Conservation (phyloP, 2,113 vertebrate genomes). For the Salvelinus namaycush region DNA sequence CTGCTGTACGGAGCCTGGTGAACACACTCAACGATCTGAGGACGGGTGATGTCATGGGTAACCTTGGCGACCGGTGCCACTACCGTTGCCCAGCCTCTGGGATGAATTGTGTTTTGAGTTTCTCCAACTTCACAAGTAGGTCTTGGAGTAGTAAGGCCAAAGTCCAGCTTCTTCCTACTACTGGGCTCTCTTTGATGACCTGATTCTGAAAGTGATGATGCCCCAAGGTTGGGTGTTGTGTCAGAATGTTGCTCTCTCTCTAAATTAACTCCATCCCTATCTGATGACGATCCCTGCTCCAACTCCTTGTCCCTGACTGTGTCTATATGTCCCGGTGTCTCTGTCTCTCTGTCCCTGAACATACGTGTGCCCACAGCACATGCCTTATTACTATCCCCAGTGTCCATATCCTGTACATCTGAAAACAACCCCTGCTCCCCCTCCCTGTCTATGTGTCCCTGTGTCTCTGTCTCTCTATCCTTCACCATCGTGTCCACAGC, state of each 20-base stretch:
- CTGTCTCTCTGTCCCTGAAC: no score
- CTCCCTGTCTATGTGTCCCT: slow-evolving; percentile 1
- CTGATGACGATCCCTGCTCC: no score
- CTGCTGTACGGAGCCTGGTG: slow-evolving; percentile 47
- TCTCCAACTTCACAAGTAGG: not conserved
- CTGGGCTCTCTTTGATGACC: not conserved
- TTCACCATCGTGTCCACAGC: slow-evolving; percentile 4
- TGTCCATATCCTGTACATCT: slow-evolving; percentile 12
- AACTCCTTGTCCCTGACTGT: no score
- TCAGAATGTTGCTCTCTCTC: no score
- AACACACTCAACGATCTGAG: slow-evolving; percentile 56
- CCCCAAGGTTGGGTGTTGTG: no score
- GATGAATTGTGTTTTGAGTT: not conserved
- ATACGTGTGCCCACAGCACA: no score
- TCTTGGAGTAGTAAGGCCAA: not conserved
- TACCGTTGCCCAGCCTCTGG: not conserved
- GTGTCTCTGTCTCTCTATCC: not conserved
- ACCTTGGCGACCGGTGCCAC: slow-evolving; percentile 40
- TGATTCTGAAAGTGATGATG: not conserved
- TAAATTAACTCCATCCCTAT: no score
- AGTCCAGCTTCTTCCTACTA: not conserved
- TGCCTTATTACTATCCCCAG: no score
- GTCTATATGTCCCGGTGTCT: no score
- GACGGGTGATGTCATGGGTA: slow-evolving; percentile 59
- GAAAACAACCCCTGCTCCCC: not conserved